These are phyloP conservation scores for Drosophila nebulosa DNA, from an alignment of 1,140 invertebrate species.

Conservation along the genomic window DNA sequence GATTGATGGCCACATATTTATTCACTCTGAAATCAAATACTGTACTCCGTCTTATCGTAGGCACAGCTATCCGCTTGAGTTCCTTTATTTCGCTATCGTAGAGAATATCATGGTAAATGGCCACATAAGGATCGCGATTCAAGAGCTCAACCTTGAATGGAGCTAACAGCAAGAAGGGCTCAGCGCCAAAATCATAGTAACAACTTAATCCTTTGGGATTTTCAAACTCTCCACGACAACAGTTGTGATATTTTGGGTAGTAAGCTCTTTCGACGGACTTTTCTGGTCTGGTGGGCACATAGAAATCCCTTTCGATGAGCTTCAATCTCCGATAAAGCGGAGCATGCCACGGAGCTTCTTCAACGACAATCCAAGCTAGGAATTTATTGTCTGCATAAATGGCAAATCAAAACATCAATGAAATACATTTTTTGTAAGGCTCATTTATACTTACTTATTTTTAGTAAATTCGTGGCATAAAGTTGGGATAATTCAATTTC, in stretches of 20 bases:
- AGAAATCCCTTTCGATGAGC: neutral
- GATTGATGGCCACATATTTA: too few relatives aligned
- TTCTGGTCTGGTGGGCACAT: neutral
- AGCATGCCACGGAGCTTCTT: neutral
- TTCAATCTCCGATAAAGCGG: neutral
- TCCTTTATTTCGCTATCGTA: slow-evolving; percentile 8
- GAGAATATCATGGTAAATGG: slow-evolving; percentile 1
- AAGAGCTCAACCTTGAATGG: slow-evolving; percentile 10
- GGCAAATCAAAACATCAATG: neutral
- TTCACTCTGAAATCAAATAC: too few relatives aligned
- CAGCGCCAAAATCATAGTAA: neutral
- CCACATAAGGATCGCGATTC: neutral
- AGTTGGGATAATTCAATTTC: neutral
- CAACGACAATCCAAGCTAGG: neutral
- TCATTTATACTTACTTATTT: neutral
- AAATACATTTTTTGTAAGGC: neutral
- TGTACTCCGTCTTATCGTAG: neutral
- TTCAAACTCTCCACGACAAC: slow-evolving; percentile 1
- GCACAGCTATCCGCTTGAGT: neutral
- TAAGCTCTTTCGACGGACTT: neutral
- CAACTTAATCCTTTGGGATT: neutral
- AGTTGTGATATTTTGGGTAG: neutral
- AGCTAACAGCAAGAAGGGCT: neutral
- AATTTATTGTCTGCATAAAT: neutral
- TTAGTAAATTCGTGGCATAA: neutral